Evolutionary conservation across 2,113 vertebrate genomes (phyloP).

Genomic region (human (Homo sapiens)): GRCh38 chr2:100938501-100939000

Average conservation of each 20-base stretch:
- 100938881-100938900: too few relatives aligned
- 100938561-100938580: too few relatives aligned
- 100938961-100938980: too few relatives aligned
- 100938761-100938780: too few relatives aligned
- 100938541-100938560: neutral
- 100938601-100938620: neutral
- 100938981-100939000: fast-evolving
- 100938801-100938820: neutral
- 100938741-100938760: neutral
- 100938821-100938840: fast-evolving
- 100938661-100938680: neutral
- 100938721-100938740: neutral
- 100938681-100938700: neutral
- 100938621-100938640: neutral
- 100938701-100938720: neutral
- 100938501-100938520: neutral
- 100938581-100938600: neutral
- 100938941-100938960: neutral
- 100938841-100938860: neutral
- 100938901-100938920: neutral
- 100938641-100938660: neutral
- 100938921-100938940: fast-evolving
- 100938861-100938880: neutral
- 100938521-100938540: too few relatives aligned
- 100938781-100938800: neutral